These are phyloP conservation scores for Mesopsocus fuscifrons DNA, from an alignment of 2,888 invertebrate genomes.

Conservation along the genomic window DNA sequence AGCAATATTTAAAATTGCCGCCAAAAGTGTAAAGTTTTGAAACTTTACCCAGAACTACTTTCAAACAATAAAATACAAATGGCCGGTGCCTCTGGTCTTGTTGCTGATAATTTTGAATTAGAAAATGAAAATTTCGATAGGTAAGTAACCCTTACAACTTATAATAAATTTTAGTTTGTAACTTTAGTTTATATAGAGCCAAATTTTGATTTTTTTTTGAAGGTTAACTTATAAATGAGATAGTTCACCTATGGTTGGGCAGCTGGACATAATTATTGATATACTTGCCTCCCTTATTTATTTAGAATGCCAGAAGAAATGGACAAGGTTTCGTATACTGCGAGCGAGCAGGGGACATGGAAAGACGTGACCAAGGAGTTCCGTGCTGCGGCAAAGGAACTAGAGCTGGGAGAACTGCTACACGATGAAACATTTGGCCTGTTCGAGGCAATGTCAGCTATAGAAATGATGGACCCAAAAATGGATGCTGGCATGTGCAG, in stretches of 20 bases:
- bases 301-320: slow-evolving; percentile 5
- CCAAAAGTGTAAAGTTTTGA: slow-evolving; percentile 1
- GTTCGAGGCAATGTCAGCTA: slow-evolving; percentile 98
- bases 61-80: slow-evolving; percentile 2
- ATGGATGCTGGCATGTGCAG: slow-evolving; percentile 99
- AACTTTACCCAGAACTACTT: not conserved
- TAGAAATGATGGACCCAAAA: slow-evolving; percentile 99
- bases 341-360: slow-evolving; percentile 34
- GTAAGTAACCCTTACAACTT: not conserved
- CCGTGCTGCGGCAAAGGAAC: slow-evolving; percentile 43
- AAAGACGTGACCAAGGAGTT: slow-evolving; percentile 46
- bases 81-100: not conserved
- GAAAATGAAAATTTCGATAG: slow-evolving; percentile 4
- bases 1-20: too few species aligned
- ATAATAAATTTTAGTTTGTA: too few species aligned
- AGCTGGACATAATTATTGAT: too few species aligned
- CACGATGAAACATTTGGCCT: slow-evolving; percentile 83
- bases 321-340: not conserved
- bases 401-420: slow-evolving; percentile 74
- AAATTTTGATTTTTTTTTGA: too few species aligned
- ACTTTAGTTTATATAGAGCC: too few species aligned
- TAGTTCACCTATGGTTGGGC: too few species aligned
- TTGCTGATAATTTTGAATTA: not conserved
- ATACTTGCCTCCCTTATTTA: not conserved
- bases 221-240: too few species aligned